Evolutionary conservation across 2,797 vertebrate species (phyloP).

Genomic region (Gymnopithys bicolor): DNA sequence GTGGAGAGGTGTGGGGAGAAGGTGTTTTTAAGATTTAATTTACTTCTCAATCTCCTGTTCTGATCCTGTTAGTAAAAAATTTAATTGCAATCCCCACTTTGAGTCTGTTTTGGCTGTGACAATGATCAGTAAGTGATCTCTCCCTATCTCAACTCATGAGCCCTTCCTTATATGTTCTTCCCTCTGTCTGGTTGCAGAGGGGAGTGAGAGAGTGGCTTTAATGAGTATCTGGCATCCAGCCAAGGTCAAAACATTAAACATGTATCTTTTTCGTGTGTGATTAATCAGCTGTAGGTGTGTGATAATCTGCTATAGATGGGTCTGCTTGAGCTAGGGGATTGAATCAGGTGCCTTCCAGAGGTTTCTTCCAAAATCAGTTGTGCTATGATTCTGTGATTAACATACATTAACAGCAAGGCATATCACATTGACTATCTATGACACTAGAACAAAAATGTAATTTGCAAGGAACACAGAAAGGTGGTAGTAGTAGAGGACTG

Average conservation of each 20-base stretch:
- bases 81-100: not conserved
- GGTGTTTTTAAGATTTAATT: not conserved
- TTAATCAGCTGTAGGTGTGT: not conserved
- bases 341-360: not conserved
- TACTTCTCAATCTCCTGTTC: not conserved
- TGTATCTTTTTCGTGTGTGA: not conserved
- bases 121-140: not conserved
- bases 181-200: not conserved
- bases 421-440: not conserved
- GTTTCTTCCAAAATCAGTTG: not conserved
- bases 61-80: not conserved
- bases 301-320: not conserved
- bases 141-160: not conserved
- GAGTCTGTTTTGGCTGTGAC: not conserved
- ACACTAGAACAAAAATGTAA: not conserved
- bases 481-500: not conserved
- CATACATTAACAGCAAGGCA: not conserved
- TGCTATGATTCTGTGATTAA: not conserved
- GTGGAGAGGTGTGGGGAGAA: not conserved
- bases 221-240: no score
- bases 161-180: not conserved
- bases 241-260: not conserved
- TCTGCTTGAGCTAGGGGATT: accelerated
- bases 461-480: not conserved
- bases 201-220: not conserved